Percentiles rank a stretch among this genome's conserved stretches.
Conservation (phyloP, 1,140 invertebrate species). For the Conus betulinus region DNA sequence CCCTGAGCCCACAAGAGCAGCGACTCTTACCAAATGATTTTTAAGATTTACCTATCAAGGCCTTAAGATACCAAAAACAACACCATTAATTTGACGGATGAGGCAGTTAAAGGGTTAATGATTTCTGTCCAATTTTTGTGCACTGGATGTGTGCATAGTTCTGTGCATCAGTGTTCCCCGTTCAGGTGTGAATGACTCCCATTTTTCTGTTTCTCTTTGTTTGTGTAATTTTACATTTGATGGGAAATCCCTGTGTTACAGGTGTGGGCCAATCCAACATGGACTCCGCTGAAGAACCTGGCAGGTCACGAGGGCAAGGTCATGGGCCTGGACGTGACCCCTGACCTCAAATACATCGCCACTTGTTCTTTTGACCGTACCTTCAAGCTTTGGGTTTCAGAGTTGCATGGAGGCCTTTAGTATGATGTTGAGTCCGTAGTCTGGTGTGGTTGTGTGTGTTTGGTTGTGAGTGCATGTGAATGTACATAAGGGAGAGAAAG, state of each 20-base stretch:
- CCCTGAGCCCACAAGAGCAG: no score
- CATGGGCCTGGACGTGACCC: constrained; percentile 90
- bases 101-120: no score
- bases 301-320: constrained; percentile 97
- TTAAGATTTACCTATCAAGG: no score
- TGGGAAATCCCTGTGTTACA: constrained; percentile 54
- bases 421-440: neutral
- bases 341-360: constrained; percentile 92
- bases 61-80: no score
- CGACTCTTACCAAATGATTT: no score
- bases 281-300: constrained; percentile 95
- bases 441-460: neutral
- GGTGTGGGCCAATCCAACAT: constrained; percentile 96
- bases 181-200: no score
- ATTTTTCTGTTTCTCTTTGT: no score
- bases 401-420: constrained; percentile 60
- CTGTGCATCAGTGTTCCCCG: no score
- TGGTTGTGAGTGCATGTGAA: neutral
- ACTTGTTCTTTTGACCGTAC: constrained; percentile 97
- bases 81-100: no score
- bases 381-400: constrained; percentile 98
- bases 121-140: no score
- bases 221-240: no score
- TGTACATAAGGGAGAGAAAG: neutral
- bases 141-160: no score